Evolutionary conservation across 2,888 invertebrate genomes (phyloP).

Genomic region (Nasonovia ribisnigri): DNA sequence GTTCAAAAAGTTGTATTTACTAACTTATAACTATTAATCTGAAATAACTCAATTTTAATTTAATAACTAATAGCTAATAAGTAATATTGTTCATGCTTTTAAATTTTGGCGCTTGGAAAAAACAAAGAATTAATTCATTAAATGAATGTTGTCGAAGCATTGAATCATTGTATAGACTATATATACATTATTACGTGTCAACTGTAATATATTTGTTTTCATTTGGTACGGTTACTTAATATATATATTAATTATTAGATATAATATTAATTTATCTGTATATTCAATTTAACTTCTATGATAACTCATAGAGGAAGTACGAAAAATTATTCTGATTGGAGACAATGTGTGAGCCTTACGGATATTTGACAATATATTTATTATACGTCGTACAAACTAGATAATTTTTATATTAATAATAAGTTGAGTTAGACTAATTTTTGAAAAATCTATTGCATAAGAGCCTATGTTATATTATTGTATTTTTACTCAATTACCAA

Average conservation of each 20-base stretch:
- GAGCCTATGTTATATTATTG: too few species aligned
- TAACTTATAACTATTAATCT: background rate
- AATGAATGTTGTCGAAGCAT: background rate
- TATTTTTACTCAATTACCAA: too few species aligned
- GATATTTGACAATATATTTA: background rate
- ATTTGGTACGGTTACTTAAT: background rate
- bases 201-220: slow-evolving; percentile 20
- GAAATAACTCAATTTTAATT: background rate
- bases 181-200: background rate
- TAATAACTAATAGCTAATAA: background rate
- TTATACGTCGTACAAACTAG: too few species aligned
- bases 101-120: background rate
- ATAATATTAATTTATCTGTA: too few species aligned
- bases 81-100: background rate
- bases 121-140: background rate
- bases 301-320: background rate
- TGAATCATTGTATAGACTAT: too few species aligned
- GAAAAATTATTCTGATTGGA: background rate
- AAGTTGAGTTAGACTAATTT: background rate
- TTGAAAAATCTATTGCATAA: background rate
- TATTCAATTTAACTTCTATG: background rate
- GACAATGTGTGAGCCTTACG: background rate
- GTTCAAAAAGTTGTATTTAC: background rate
- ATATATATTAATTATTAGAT: too few species aligned
- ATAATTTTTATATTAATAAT: background rate